Evolutionary conservation across 2,888 invertebrate species (phyloP).

Genomic region (Pristionchus arcanus): DNA sequence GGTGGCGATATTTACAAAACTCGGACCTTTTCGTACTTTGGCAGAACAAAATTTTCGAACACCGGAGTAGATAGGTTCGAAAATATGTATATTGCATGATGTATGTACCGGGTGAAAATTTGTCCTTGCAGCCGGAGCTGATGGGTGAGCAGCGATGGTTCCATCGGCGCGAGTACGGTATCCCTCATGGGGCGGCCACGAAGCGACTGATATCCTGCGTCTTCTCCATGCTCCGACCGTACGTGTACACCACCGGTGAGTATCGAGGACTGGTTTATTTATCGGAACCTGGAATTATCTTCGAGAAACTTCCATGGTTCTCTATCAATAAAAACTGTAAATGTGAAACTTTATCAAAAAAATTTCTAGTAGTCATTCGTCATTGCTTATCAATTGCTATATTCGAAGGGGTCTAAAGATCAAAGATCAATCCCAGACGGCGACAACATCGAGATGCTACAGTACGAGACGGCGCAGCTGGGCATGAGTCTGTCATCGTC

Average conservation of each 20-base stretch:
- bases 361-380: no score
- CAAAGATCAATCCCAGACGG: constrained; percentile 32
- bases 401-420: no score
- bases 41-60: no score
- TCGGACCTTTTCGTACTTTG: no score
- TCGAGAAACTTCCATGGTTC: no score
- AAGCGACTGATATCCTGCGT: neutral
- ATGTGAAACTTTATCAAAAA: no score
- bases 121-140: constrained; percentile 37
- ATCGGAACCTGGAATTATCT: neutral
- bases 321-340: no score
- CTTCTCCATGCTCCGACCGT: constrained; percentile 51
- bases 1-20: no score
- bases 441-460: constrained; percentile 47
- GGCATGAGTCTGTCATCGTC: constrained; percentile 1
- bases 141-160: constrained; percentile 46
- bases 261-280: neutral
- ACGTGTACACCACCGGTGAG: constrained; percentile 51
- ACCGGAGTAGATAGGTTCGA: no score
- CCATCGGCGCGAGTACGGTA: constrained; percentile 1
- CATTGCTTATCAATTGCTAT: no score
- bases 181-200: neutral
- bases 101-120: no score
- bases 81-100: no score
- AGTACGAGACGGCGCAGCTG: constrained; percentile 18